Base-by-base conservation (phyloP, 2,888 invertebrate genomes). In the Meliscaeva auricollis region DNA sequence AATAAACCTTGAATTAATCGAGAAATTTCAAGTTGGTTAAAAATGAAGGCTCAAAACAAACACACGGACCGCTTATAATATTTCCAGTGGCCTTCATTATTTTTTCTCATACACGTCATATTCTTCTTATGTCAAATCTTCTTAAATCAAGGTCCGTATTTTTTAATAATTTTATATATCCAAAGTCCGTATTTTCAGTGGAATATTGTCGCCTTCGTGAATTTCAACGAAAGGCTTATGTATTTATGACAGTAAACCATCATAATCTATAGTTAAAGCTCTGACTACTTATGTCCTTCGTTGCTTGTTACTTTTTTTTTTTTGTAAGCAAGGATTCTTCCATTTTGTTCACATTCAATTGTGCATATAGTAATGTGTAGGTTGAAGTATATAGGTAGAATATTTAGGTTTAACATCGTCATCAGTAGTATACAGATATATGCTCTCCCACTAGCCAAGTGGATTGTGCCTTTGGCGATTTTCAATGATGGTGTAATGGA, bases 401-500 rank as follows among this genome's bases (percentile, higher is more conserved):
- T 26, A 26, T 58, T 2, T 35, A 41, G 38, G 8, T 9, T 30
- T 11, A 38, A 13, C 11, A 30, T 32, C 46, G 41, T 8, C 41
- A 64, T 46, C 48, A 50, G 66, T 9, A 38, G 38, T 11, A 9
- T 38, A 38, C 9, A 38, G 5, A 38, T 38, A 9, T 50, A 38
- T 50, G 35, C 50, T 50, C 32, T 44, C 58, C 35, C 69, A 78
- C 44, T 8, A 74, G 56, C 74, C 44, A 50, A 64, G 62, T 69
- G 56, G 41, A 64, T 78, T 78, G 74, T 52, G 74, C 74, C 83
- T 69, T 74, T 78, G 79, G 83, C 78, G 54, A 69, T 78, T 69
- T 74, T 74, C 54, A 64, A 74, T 79, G 79, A 58, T 58, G 58
- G 58, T 58, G 83, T 79, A 83, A 83, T 78, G 83, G 74, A 83